Conservation (phyloP, 2,113 vertebrate genomes). For the Solenodon paradoxus region DNA sequence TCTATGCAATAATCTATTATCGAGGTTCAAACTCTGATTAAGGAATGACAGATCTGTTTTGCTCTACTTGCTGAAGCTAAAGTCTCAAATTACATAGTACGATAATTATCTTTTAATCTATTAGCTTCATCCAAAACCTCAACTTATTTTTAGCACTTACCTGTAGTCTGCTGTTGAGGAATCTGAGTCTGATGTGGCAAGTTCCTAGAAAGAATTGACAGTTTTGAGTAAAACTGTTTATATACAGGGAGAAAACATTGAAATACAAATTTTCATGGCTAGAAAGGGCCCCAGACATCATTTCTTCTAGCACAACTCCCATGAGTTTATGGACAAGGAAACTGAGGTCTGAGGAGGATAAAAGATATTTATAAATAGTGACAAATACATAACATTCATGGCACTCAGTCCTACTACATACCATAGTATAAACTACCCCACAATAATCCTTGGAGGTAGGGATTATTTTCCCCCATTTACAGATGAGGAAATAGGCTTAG, state of each 20-base stretch:
- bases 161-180: conserved; percentile 95
- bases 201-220: conserved; percentile 88
- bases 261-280: background rate
- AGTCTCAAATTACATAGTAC: background rate
- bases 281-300: background rate
- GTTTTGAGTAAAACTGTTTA: conserved; percentile 22
- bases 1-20: conserved; percentile 44
- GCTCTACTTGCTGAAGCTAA: conserved; percentile 4
- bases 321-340: background rate
- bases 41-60: conserved; percentile 46
- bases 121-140: background rate
- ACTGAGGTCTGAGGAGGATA: background rate
- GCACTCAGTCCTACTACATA: background rate
- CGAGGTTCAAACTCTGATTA: conserved; percentile 47
- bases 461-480: background rate
- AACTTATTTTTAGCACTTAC: conserved; percentile 82
- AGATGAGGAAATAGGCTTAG: background rate
- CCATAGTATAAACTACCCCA: background rate
- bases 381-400: background rate
- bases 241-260: background rate
- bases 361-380: too few species aligned
- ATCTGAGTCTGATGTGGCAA: conserved; percentile 97
- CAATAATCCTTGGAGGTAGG: background rate
- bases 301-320: background rate
- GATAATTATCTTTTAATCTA: conserved; percentile 8